These are phyloP conservation scores for Pandemis heparana DNA, from an alignment of 2,888 invertebrate species.

Conservation along the genomic window DNA sequence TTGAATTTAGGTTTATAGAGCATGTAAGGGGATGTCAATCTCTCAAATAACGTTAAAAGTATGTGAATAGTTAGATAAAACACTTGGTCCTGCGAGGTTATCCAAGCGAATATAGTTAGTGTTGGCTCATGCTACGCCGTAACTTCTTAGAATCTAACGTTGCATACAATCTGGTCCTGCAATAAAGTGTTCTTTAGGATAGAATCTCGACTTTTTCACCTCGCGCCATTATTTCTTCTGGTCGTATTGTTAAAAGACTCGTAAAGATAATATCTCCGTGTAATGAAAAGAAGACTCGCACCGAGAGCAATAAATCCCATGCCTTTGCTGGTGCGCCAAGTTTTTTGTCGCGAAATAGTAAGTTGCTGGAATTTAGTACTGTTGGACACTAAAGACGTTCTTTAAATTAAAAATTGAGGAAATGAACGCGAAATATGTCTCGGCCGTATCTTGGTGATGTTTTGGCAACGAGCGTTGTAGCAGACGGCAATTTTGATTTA, in stretches of 20 bases:
- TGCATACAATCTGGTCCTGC: constrained; percentile 1
- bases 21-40: no score
- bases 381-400: background rate
- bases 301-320: constrained; percentile 30
- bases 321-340: constrained; percentile 21
- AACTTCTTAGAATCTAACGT: constrained; percentile 15
- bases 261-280: constrained; percentile 41
- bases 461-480: background rate
- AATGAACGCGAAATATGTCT: background rate
- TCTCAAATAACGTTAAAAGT: no score
- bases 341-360: constrained; percentile 26
- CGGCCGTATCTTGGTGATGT: background rate
- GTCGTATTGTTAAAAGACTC: constrained; percentile 28
- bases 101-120: no score
- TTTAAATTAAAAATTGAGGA: background rate
- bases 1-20: no score
- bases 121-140: background rate
- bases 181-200: constrained; percentile 10
- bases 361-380: constrained; percentile 17
- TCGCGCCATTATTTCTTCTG: constrained; percentile 19
- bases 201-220: constrained; percentile 29
- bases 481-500: background rate
- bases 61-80: no score
- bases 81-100: no score
- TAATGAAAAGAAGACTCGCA: constrained; percentile 41